Conservation (phyloP, 2,113 vertebrate genomes). For the Natator depressus region DNA sequence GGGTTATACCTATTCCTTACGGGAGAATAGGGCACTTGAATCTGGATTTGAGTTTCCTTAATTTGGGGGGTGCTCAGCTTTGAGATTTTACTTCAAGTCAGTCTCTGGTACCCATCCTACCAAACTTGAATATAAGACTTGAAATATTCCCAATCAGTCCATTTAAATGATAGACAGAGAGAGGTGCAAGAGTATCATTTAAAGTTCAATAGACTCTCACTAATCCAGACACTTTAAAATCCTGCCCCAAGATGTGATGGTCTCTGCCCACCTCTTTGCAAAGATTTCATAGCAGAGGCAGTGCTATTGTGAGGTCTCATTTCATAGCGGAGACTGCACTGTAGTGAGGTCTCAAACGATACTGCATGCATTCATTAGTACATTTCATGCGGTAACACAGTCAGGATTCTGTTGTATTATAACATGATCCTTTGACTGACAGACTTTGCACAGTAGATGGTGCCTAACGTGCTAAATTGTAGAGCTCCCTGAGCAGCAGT, state of each 20-base stretch:
- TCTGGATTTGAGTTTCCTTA: background rate
- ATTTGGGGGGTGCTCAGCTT: background rate
- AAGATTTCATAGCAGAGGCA: background rate
- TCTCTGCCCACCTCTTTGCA: background rate
- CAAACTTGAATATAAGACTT: background rate
- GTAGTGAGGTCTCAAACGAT: background rate
- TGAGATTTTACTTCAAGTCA: background rate
- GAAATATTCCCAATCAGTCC: background rate
- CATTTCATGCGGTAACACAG: background rate
- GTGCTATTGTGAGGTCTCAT: background rate
- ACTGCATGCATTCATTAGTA: background rate
- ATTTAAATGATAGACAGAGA: background rate
- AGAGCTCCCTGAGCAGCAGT: background rate
- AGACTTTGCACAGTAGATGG: background rate
- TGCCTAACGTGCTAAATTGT: background rate
- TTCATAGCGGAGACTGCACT: background rate
- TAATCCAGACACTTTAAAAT: background rate
- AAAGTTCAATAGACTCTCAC: background rate
- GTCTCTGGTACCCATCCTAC: no score
- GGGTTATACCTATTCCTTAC: background rate
- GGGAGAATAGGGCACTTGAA: background rate
- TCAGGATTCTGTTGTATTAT: background rate
- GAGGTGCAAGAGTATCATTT: background rate
- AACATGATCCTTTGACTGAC: background rate
- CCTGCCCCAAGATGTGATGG: background rate